phyloP scores from a whole-genome alignment of 1,140 invertebrate species.

The Bombus sibiricus region DNA sequence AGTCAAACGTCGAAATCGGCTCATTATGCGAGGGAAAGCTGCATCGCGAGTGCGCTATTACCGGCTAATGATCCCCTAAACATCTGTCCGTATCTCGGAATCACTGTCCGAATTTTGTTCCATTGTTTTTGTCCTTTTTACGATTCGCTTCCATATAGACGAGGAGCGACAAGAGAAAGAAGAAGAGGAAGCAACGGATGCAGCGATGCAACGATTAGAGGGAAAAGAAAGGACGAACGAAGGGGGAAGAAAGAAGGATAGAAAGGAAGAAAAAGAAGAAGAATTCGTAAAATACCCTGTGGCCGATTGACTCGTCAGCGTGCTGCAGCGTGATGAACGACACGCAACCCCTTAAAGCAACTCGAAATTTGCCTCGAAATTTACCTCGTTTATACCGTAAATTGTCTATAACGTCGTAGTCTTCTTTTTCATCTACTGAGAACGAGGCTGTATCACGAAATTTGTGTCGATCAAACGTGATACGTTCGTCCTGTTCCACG shows the following conservation, averaged over 20 bases:
- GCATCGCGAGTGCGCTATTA: conserved; percentile 49
- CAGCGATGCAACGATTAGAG: conserved; percentile 14
- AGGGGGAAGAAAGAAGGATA: background rate
- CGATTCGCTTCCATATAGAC: conserved; percentile 18
- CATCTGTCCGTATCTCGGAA: conserved; percentile 59
- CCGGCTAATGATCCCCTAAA: conserved; percentile 60
- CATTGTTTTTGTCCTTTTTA: conserved; percentile 23
- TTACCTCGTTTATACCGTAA: conserved; percentile 43
- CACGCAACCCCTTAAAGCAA: conserved; percentile 57
- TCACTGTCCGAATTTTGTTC: conserved; percentile 28
- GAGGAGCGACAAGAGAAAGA: conserved; percentile 1
- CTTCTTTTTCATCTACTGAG: background rate
- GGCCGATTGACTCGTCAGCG: conserved; percentile 69
- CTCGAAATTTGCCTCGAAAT: conserved; percentile 53
- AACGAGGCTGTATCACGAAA: conserved; percentile 11
- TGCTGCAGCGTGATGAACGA: conserved; percentile 36
- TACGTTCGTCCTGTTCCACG: background rate
- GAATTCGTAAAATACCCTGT: conserved; percentile 54
- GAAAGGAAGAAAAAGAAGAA: background rate
- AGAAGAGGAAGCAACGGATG: conserved; percentile 1
- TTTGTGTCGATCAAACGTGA: background rate
- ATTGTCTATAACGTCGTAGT: conserved; percentile 4
- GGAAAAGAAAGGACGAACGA: background rate
- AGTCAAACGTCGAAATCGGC: background rate
- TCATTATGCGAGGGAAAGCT: conserved; percentile 47